phyloP scores from a whole-genome alignment of 2,888 invertebrate genomes.

The Crepidodera aurea region DNA sequence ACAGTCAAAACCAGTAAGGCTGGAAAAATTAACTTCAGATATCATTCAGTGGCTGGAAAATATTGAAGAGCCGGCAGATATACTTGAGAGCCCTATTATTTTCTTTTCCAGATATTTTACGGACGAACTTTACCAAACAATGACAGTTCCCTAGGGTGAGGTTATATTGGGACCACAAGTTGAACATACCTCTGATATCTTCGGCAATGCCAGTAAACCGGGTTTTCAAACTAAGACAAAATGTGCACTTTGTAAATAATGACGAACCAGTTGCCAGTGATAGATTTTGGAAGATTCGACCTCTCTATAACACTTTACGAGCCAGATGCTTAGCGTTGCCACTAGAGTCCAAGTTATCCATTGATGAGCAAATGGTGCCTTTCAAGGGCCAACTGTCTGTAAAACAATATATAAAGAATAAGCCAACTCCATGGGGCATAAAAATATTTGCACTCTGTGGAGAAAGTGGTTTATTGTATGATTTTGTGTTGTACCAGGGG shows the following conservation, averaged over 20 bases:
- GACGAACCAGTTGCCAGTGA: slow-evolving; percentile 25
- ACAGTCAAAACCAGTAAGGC: too few relatives aligned
- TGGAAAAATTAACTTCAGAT: not conserved
- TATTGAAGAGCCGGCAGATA: not conserved
- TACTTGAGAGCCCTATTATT: slow-evolving; percentile 3
- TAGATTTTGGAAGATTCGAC: slow-evolving; percentile 43
- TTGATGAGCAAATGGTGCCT: slow-evolving; percentile 30
- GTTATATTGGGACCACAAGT: slow-evolving; percentile 1
- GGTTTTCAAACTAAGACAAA: not conserved
- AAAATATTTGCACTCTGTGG: slow-evolving; percentile 23
- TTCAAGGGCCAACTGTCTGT: slow-evolving; percentile 30
- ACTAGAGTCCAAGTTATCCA: slow-evolving; percentile 28
- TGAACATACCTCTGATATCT: not conserved
- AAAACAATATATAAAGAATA: slow-evolving; percentile 34
- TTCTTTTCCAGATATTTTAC: slow-evolving; percentile 6
- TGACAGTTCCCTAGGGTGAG: slow-evolving; percentile 1
- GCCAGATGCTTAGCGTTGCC: slow-evolving; percentile 34
- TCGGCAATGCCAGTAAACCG: not conserved
- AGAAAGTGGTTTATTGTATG: slow-evolving; percentile 10
- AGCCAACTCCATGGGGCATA: slow-evolving; percentile 26
- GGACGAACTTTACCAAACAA: slow-evolving; percentile 3
- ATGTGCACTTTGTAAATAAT: not conserved
- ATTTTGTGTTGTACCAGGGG: slow-evolving; percentile 7
- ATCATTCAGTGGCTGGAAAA: not conserved
- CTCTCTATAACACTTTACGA: slow-evolving; percentile 39